phyloP scores from a whole-genome alignment of 2,797 vertebrate species.

The Macropodus opercularis region DNA sequence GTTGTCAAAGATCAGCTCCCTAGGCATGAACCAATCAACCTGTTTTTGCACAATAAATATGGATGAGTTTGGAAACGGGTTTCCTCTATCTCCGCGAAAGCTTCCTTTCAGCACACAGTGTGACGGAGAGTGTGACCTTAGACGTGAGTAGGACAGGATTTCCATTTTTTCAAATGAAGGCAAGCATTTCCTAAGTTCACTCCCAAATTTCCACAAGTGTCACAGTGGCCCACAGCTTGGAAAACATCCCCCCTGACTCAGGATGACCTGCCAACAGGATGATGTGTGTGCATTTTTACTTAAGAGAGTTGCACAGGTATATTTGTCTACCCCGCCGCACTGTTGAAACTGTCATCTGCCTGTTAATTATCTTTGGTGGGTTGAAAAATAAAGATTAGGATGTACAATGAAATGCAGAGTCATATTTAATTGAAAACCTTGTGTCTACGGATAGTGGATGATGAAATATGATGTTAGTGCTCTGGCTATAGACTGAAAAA shows the following conservation, averaged over 20 bases:
- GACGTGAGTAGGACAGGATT: constrained; percentile 66
- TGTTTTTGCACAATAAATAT: constrained; percentile 6
- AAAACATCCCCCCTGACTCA: constrained; percentile 46
- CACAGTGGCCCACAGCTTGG: constrained; percentile 33
- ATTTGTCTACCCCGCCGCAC: background rate
- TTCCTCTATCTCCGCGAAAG: constrained; percentile 54
- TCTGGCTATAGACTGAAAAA: background rate
- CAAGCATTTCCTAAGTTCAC: constrained; percentile 56
- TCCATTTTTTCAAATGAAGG: constrained; percentile 70
- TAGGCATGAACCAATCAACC: background rate
- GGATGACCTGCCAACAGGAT: constrained; percentile 50
- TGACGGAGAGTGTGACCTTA: constrained; percentile 54
- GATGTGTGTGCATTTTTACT: constrained; percentile 6
- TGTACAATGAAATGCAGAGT: background rate
- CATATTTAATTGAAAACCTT: background rate
- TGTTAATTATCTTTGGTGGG: background rate
- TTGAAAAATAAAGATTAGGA: background rate
- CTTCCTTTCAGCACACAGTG: constrained; percentile 52
- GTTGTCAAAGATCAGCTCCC: background rate
- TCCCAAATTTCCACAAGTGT: constrained; percentile 62
- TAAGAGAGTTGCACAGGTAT: constrained; percentile 4
- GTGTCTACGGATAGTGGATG: background rate
- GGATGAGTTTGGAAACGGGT: constrained; percentile 39
- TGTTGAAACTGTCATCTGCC: background rate
- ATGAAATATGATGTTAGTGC: background rate